phyloP scores from a whole-genome alignment of 2,888 invertebrate genomes.

The Meloe dianella region DNA sequence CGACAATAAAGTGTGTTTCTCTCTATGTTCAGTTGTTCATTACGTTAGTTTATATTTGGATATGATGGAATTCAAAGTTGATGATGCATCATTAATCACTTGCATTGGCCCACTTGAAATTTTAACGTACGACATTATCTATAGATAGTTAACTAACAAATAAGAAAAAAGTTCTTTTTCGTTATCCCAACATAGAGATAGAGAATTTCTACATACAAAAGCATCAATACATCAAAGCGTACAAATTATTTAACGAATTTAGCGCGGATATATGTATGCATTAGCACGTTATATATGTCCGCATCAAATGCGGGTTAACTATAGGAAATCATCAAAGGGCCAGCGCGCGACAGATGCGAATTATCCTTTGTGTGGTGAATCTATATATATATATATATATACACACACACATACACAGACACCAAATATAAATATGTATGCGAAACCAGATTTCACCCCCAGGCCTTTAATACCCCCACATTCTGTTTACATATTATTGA shows the following conservation, averaged over 20 bases:
- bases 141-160: not conserved
- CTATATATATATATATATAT: not conserved
- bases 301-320: conserved; percentile 50
- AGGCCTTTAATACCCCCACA: conserved; percentile 37
- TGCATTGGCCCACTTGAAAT: not conserved
- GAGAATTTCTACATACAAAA: conserved; percentile 22
- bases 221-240: conserved; percentile 45
- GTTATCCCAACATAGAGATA: not conserved
- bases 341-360: conserved; percentile 55
- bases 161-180: not conserved
- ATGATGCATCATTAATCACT: not conserved
- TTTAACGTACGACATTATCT: not conserved
- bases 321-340: conserved; percentile 55
- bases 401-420: not conserved
- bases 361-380: conserved; percentile 51
- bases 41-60: conserved; percentile 14
- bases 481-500: conserved; percentile 53
- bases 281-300: conserved; percentile 52
- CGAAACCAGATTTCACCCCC: conserved; percentile 43
- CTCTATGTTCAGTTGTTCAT: conserved; percentile 14
- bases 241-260: conserved; percentile 56
- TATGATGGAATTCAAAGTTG: conserved; percentile 10
- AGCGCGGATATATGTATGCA: conserved; percentile 50
- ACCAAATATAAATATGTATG: conserved; percentile 39
- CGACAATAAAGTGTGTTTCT: conserved; percentile 24